Conservation (phyloP, 1,140 invertebrate genomes). For the Stenopsyche tienmushanensis region DNA sequence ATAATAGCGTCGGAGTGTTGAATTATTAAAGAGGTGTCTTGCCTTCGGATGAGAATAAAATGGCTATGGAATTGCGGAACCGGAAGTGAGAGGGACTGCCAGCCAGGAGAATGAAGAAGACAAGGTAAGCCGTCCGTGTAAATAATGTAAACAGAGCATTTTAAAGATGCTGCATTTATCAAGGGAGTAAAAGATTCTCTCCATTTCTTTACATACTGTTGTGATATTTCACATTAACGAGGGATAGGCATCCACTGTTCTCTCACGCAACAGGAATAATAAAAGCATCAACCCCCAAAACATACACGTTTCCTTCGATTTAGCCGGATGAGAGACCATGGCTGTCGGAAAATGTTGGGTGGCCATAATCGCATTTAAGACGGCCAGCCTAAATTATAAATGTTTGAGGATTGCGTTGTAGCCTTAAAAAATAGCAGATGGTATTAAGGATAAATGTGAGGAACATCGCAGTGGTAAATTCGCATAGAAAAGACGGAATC, state of each 20-base stretch:
- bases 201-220: neutral
- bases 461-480: too few relatives aligned
- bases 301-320: too few relatives aligned
- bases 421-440: too few relatives aligned
- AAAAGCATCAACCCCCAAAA: too few relatives aligned
- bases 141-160: constrained; percentile 8
- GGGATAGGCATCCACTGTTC: neutral
- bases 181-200: constrained; percentile 2
- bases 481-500: too few relatives aligned
- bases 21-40: constrained; percentile 1
- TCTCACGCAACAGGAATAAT: too few relatives aligned
- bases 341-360: too few relatives aligned
- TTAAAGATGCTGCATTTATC: constrained; percentile 12
- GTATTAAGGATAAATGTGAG: too few relatives aligned
- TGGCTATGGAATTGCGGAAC: neutral
- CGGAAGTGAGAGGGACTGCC: neutral
- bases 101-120: neutral
- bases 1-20: neutral
- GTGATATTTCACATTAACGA: neutral
- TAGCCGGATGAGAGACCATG: too few relatives aligned
- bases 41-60: neutral
- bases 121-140: neutral
- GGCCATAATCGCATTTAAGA: too few relatives aligned
- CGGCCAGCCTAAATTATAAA: too few relatives aligned
- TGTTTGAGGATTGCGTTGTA: too few relatives aligned